A percentile compares a stretch with the other conserved stretches of the same genome.
Evolutionary conservation across 2,797 vertebrate genomes (phyloP).

Genomic region (Cottoperca gobio): DNA sequence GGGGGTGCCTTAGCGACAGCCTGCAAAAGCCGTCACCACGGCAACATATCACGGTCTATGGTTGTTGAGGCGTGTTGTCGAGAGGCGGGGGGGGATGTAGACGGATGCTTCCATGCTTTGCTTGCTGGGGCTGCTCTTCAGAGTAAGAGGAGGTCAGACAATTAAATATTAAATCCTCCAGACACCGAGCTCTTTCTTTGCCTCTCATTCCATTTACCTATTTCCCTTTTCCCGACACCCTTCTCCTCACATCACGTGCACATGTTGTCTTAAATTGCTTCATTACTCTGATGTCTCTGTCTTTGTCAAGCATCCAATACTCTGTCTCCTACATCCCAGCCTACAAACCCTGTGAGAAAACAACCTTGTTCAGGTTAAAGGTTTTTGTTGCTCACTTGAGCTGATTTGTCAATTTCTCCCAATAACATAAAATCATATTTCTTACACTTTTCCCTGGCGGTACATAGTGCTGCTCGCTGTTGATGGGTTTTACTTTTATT

Average conservation of each 20-base stretch:
- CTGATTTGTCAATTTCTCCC: no score
- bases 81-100: slow-evolving; percentile 14
- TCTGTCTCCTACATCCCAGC: background rate
- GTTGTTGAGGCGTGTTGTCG: slow-evolving; percentile 44
- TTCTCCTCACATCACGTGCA: background rate
- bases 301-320: background rate
- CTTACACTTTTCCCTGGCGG: no score
- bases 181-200: slow-evolving; percentile 4
- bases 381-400: no score
- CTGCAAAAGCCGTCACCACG: slow-evolving; percentile 67
- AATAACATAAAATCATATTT: no score
- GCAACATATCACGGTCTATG: slow-evolving; percentile 61
- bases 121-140: slow-evolving; percentile 5
- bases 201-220: background rate
- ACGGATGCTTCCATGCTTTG: slow-evolving; percentile 44
- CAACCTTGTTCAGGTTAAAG: no score
- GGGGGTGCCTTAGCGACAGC: slow-evolving; percentile 58
- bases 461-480: no score
- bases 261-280: background rate
- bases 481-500: no score
- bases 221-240: background rate
- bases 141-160: slow-evolving; percentile 26
- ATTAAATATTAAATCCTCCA: slow-evolving; percentile 59
- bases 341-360: no score
- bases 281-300: background rate